Conservation (phyloP, 2,797 vertebrate genomes). For the Paedocypris micromegethes region DNA sequence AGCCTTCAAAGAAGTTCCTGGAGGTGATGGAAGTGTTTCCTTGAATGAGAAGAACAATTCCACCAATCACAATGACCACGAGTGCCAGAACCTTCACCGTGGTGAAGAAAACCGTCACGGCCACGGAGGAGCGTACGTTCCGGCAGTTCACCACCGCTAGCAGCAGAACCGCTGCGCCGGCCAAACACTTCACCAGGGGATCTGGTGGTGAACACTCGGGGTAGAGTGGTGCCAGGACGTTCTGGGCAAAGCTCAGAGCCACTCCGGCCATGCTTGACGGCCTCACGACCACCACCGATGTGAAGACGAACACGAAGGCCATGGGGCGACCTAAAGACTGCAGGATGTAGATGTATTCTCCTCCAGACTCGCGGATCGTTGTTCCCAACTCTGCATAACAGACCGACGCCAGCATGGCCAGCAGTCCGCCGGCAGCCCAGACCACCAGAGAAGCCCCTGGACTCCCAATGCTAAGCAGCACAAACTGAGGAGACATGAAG, state of each 20-base stretch:
- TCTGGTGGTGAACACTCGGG: constrained; percentile 66
- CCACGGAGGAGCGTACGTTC: constrained; percentile 70
- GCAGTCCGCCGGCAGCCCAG: constrained; percentile 76
- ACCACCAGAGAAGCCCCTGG: constrained; percentile 78
- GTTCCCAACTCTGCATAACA: constrained; percentile 84
- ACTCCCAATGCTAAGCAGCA: constrained; percentile 73
- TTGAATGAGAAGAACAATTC: constrained; percentile 64
- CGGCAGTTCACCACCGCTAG: constrained; percentile 75
- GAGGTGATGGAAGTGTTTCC: constrained; percentile 66
- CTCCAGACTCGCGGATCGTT: constrained; percentile 78
- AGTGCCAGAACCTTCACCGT: constrained; percentile 73
- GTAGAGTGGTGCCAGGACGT: constrained; percentile 74
- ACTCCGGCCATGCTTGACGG: constrained; percentile 73
- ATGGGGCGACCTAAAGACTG: constrained; percentile 73
- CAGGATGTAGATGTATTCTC: constrained; percentile 84
- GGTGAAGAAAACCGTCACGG: constrained; percentile 74
- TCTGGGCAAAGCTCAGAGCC: constrained; percentile 77
- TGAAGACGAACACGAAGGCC: constrained; percentile 78
- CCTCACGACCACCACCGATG: constrained; percentile 73
- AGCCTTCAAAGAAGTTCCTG: constrained; percentile 73
- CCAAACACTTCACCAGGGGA: constrained; percentile 62
- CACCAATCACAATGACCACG: constrained; percentile 68
- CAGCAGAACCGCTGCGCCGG: constrained; percentile 70
- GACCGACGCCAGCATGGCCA: constrained; percentile 71
- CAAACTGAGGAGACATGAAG: constrained; percentile 84